A percentile compares a stretch with the other conserved stretches of the same genome.
These are phyloP conservation scores for Gymnocheta viridis DNA, from an alignment of 2,888 invertebrate genomes.

Conservation along the genomic window DNA sequence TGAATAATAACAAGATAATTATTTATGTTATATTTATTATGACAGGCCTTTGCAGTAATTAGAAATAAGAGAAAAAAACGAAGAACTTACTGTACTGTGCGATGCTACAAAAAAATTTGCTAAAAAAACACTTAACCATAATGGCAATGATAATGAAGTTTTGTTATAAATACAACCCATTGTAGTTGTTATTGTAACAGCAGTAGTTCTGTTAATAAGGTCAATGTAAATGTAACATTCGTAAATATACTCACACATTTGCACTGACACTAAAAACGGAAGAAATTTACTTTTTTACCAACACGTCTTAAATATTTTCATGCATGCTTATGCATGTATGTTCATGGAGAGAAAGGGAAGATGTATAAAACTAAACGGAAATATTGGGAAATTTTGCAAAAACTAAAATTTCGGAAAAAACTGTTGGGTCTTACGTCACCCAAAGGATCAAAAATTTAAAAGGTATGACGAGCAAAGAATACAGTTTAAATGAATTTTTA, in stretches of 20 bases:
- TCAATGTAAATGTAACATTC: neutral
- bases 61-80: neutral
- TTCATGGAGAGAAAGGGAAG: too few species aligned
- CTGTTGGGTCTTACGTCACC: too few species aligned
- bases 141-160: neutral
- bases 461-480: too few species aligned
- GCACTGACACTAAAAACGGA: neutral
- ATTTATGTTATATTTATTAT: neutral
- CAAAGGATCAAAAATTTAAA: too few species aligned
- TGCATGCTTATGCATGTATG: neutral
- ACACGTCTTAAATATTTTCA: neutral
- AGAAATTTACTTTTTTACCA: neutral
- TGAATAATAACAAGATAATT: constrained; percentile 4
- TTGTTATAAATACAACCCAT: neutral
- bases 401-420: too few species aligned
- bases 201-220: neutral
- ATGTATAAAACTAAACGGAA: too few species aligned
- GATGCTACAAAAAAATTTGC: neutral
- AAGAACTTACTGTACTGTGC: neutral
- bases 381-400: too few species aligned
- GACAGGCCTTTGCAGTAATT: neutral
- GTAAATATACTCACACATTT: neutral
- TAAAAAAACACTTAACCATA: neutral
- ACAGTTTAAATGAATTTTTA: too few species aligned
- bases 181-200: neutral